Percentiles rank a stretch among this genome's conserved stretches.
phyloP scores from a whole-genome alignment of 2,797 vertebrate species.

The Cichlasoma orientale region DNA sequence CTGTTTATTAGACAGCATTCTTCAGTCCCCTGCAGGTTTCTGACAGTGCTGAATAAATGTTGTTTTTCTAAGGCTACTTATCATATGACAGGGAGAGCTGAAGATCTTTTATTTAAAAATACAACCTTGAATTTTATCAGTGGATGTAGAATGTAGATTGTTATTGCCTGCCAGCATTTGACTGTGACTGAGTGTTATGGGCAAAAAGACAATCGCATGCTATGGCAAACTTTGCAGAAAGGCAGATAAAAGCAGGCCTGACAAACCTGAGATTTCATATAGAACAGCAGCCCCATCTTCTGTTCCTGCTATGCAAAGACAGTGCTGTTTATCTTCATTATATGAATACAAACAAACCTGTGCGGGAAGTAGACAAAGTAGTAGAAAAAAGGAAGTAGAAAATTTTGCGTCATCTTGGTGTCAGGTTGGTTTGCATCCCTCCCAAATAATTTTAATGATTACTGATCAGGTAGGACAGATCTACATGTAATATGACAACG shows the following conservation, averaged over 20 bases:
- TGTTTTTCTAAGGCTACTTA: conserved; percentile 24
- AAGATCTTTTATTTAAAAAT: not conserved
- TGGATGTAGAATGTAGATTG: conserved; percentile 3
- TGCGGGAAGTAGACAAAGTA: conserved; percentile 7
- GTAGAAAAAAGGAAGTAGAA: conserved; percentile 23
- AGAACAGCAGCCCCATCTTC: conserved; percentile 70
- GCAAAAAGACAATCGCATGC: conserved; percentile 9
- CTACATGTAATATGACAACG: not conserved
- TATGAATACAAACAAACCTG: conserved; percentile 19
- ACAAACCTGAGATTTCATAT: not conserved
- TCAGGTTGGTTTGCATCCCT: conserved; percentile 31
- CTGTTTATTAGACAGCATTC: conserved; percentile 31
- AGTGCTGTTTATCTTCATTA: conserved; percentile 51
- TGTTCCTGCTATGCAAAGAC: conserved; percentile 49
- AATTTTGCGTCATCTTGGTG: conserved; percentile 16
- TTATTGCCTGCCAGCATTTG: conserved; percentile 32
- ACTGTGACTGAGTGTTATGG: conserved; percentile 29
- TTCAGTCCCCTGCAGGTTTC: conserved; percentile 37
- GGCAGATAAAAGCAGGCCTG: not conserved
- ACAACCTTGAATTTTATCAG: conserved; percentile 4
- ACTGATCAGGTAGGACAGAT: not conserved
- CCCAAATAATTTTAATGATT: not conserved
- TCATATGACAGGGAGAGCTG: conserved; percentile 10
- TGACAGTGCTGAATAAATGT: conserved; percentile 33
- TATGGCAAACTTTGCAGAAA: not conserved